A percentile compares a stretch with the other conserved stretches of the same genome.
Conservation (phyloP, 1,140 invertebrate genomes). For the Sinonovacula constricta region DNA sequence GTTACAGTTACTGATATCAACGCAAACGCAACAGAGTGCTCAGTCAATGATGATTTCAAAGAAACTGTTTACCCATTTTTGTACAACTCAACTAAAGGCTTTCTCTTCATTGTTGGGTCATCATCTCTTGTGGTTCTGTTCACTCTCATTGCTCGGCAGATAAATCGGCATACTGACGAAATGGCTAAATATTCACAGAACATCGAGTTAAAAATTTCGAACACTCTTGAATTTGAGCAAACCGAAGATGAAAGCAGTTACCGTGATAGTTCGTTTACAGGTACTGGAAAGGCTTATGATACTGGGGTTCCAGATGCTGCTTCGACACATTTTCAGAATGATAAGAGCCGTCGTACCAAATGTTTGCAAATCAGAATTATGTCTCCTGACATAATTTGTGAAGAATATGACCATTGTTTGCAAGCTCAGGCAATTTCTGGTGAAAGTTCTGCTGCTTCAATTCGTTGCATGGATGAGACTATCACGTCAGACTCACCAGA, state of each 20-base stretch:
- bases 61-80: conserved; percentile 25
- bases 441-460: too few relatives aligned
- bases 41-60: conserved; percentile 4
- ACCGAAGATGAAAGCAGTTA: conserved; percentile 13
- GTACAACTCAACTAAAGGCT: conserved; percentile 13
- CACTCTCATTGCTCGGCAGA: conserved; percentile 1
- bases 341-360: too few relatives aligned
- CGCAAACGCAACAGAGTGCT: conserved; percentile 17
- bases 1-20: background rate
- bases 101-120: conserved; percentile 21
- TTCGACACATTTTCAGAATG: too few relatives aligned
- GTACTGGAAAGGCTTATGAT: too few relatives aligned
- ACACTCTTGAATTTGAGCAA: background rate
- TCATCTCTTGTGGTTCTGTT: conserved; percentile 16
- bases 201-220: background rate
- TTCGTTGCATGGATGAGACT: too few relatives aligned
- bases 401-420: too few relatives aligned
- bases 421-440: too few relatives aligned
- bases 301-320: too few relatives aligned
- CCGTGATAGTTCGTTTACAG: background rate
- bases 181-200: background rate
- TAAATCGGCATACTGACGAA: conserved; percentile 10
- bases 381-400: too few relatives aligned
- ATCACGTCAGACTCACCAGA: too few relatives aligned
- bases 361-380: too few relatives aligned